Conservation (phyloP, 30 jellyfish, hydroid and myxozoan genomes). For the Sanderia malayensis region DNA sequence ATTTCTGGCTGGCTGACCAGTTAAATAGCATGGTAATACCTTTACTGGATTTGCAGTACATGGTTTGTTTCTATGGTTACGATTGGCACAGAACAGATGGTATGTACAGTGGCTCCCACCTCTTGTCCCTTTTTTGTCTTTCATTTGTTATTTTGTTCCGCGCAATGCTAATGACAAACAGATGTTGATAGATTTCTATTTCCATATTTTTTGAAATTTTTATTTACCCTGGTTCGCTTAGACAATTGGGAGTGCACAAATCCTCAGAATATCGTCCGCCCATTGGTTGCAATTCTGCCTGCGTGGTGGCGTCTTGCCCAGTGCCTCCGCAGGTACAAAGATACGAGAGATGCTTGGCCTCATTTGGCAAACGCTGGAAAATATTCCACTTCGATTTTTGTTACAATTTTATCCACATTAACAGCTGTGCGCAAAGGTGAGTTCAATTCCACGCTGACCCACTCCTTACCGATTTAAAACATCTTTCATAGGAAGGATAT, state of each 20-base stretch:
- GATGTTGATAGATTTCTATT: too few relatives aligned
- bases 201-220: too few relatives aligned
- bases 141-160: too few relatives aligned
- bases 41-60: slow-evolving; percentile 79
- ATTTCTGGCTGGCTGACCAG: slow-evolving; percentile 99
- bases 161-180: too few relatives aligned
- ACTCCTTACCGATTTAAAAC: too few relatives aligned
- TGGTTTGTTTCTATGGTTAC: slow-evolving; percentile 74
- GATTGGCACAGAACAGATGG: slow-evolving; percentile 87
- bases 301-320: slow-evolving; percentile 99
- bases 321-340: slow-evolving; percentile 94
- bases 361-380: slow-evolving; percentile 98
- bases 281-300: slow-evolving; percentile 87
- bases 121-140: too few relatives aligned
- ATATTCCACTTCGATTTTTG: slow-evolving; percentile 87
- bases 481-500: too few relatives aligned
- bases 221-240: too few relatives aligned
- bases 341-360: slow-evolving; percentile 92
- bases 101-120: too few relatives aligned
- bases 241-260: slow-evolving; percentile 77
- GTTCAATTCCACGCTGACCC: too few relatives aligned
- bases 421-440: slow-evolving; percentile 81
- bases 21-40: slow-evolving; percentile 93
- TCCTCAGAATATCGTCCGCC: slow-evolving; percentile 76
- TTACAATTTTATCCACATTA: slow-evolving; percentile 79